Evolutionary conservation across 2,113 vertebrate genomes (phyloP), one percentile per base, ranked within the genome.

Genomic region (Canis aureus): DNA sequence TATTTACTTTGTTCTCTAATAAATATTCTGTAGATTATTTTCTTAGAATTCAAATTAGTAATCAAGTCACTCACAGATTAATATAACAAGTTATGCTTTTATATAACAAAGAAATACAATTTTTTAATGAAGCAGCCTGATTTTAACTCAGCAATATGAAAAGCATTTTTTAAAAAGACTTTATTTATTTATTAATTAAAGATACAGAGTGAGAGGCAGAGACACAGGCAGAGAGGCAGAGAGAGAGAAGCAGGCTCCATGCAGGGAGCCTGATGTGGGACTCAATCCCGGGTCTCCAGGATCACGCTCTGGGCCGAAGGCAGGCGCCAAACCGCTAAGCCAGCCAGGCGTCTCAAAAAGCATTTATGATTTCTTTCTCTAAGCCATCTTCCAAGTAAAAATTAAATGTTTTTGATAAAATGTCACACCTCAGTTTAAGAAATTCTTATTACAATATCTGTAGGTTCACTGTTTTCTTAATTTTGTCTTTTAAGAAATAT

Each of bases 31-130:
- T 53, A 53, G 60, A 62, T 93, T 89, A 89, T 53, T 86, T 73
- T 83, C 66, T 93, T 79, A 91, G 73, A 49, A 91, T 91, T 95
- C 91, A 95, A 92, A 88, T 92, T 94, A 94, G 55, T 53, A 66
- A 55, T 79, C 38, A 94, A 94, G 27, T 62, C 43, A 69, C 1
- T 92, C 84, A 90, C 25, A 86, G 67, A 95, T 80, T 60, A 83
- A 78, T 57, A 96, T 32, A 82, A 82, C 19, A 78, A 76, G 89
- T 76, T 90, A 38, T 49, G 38, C 11, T 95, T 92, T 67, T 27
- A 82, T 57, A 64, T 32, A 53, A 95, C 35, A 89, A 76, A 92
- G 35, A 92, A 93, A 95, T n/a, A 17, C 10, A 85, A 62, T 32
- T 87, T 78, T 88, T 86, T 69, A 81, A 69, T 74, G 62, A 96